phyloP scores from a whole-genome alignment of 2,888 invertebrate species.

The Pycnomerus fuliginosus region DNA sequence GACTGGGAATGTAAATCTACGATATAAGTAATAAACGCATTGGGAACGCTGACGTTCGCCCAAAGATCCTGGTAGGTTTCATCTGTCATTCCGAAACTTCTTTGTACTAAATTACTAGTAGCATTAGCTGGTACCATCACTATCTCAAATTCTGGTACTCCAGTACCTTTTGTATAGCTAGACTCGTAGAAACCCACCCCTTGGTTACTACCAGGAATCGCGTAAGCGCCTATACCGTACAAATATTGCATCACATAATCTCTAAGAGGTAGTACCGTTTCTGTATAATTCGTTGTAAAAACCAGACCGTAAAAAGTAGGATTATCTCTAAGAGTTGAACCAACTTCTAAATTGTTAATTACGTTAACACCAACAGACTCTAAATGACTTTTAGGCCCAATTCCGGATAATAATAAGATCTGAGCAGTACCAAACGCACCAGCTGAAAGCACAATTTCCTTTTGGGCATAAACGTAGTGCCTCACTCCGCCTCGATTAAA shows the following conservation, averaged over 20 bases:
- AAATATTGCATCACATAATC: constrained; percentile 31
- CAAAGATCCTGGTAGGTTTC: constrained; percentile 46
- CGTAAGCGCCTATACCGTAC: constrained; percentile 26
- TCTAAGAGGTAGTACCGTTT: constrained; percentile 2
- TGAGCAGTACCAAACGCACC: constrained; percentile 82
- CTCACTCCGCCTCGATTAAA: too few species aligned
- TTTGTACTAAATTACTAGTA: constrained; percentile 27
- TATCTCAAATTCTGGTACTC: constrained; percentile 36
- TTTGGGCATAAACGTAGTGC: constrained; percentile 59
- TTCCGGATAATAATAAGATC: constrained; percentile 77
- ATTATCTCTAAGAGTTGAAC: constrained; percentile 2
- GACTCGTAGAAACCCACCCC: constrained; percentile 33
- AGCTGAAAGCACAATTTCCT: constrained; percentile 74
- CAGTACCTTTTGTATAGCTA: constrained; percentile 27
- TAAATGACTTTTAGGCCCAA: constrained; percentile 69
- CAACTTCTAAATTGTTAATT: constrained; percentile 6
- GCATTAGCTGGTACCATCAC: constrained; percentile 55
- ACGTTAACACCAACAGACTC: constrained; percentile 25
- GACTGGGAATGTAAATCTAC: constrained; percentile 22
- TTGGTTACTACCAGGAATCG: constrained; percentile 30
- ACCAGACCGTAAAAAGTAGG: constrained; percentile 6
- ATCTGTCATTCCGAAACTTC: constrained; percentile 30
- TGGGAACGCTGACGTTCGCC: constrained; percentile 38
- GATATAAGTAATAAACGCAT: constrained; percentile 33
- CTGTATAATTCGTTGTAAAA: constrained; percentile 6